Evolutionary conservation across 1,140 invertebrate genomes (phyloP).

Genomic region (Apis laboriosa): DNA sequence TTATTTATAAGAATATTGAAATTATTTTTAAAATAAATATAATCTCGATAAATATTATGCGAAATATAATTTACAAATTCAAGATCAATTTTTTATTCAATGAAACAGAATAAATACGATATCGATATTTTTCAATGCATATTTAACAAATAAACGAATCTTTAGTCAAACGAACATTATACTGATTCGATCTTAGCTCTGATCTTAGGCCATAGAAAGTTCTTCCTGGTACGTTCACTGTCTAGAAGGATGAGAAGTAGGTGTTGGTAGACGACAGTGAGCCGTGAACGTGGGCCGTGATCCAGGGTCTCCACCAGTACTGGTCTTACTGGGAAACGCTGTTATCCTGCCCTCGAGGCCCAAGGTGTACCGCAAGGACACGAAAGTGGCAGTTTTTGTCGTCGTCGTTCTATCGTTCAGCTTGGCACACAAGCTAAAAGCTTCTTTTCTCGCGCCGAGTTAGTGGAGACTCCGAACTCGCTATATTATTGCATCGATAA

Average conservation of each 20-base stretch:
- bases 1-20: no score
- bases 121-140: no score
- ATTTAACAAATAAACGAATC: no score
- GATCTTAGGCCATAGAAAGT: constrained; percentile 19
- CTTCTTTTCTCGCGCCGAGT: constrained; percentile 35
- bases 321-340: constrained; percentile 58
- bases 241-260: constrained; percentile 30
- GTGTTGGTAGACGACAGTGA: constrained; percentile 45
- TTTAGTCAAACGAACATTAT: no score
- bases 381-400: constrained; percentile 61
- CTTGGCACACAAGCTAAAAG: constrained; percentile 49
- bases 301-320: constrained; percentile 48
- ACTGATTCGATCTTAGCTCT: constrained; percentile 23
- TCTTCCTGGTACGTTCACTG: constrained; percentile 54
- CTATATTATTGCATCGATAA: constrained; percentile 71
- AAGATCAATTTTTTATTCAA: no score
- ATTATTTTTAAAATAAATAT: no score
- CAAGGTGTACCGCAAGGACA: constrained; percentile 67
- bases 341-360: constrained; percentile 57
- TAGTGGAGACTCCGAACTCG: constrained; percentile 37
- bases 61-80: no score
- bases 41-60: no score
- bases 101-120: no score
- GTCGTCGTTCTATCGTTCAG: constrained; percentile 33
- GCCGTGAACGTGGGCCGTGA: constrained; percentile 52